Conservation (phyloP, 2,797 vertebrate genomes). For the Acropternis orthonyx region DNA sequence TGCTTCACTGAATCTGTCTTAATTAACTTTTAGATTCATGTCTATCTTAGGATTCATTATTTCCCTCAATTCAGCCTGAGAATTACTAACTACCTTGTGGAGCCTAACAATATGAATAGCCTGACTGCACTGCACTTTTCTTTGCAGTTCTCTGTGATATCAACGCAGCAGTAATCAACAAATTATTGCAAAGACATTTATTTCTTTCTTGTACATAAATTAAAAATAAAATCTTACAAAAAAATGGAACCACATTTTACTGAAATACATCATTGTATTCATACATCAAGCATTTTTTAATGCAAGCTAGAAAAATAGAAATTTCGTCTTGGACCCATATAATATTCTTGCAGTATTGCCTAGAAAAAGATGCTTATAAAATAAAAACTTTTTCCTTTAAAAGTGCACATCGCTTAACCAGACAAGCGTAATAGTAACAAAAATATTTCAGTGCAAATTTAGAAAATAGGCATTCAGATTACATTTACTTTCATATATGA, state of each 20-base stretch:
- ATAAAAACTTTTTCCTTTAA: not conserved
- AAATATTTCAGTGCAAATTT: constrained; percentile 3
- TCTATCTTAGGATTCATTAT: not conserved
- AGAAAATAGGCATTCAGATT: not conserved
- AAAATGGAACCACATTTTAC: not conserved
- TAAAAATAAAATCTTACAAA: not conserved
- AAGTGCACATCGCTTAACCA: not conserved
- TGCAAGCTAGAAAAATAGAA: constrained; percentile 35
- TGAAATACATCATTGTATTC: not conserved
- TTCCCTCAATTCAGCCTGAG: not conserved
- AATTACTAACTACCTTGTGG: not conserved
- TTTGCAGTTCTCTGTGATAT: not conserved
- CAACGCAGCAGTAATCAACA: not conserved
- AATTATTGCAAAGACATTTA: constrained; percentile 8
- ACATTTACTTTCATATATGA: not conserved
- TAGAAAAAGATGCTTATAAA: not conserved
- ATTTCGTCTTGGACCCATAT: not conserved
- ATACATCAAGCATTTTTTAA: not conserved
- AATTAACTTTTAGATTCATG: not conserved
- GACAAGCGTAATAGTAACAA: not conserved
- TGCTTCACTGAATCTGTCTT: not conserved
- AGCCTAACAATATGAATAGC: not conserved
- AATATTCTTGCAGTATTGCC: not conserved
- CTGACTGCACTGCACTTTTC: not conserved
- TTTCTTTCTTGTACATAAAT: not conserved